These are phyloP conservation scores for Serranus cabrilla DNA, from an alignment of 2,797 vertebrate species.

Conservation along the genomic window DNA sequence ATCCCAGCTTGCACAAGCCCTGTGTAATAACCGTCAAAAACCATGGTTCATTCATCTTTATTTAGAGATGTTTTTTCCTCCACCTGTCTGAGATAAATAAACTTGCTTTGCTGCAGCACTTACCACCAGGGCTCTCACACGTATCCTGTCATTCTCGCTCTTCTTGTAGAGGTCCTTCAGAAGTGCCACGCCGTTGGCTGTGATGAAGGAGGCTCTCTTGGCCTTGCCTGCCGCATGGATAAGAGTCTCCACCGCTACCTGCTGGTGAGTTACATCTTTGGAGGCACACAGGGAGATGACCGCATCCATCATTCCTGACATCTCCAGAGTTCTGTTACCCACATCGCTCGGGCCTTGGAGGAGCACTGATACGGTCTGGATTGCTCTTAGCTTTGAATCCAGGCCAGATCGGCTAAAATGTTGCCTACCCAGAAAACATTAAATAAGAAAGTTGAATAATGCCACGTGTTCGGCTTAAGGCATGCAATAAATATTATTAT, in stretches of 20 bases:
- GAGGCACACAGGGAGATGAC: conserved; percentile 94
- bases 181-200: conserved; percentile 93
- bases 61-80: conserved; percentile 13
- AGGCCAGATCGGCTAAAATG: conserved; percentile 88
- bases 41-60: conserved; percentile 4
- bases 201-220: conserved; percentile 97
- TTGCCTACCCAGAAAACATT: conserved; percentile 81
- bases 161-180: conserved; percentile 98
- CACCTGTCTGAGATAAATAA: background rate
- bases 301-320: conserved; percentile 94
- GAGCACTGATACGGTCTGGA: conserved; percentile 94
- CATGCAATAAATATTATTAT: background rate
- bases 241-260: conserved; percentile 95
- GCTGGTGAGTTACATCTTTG: conserved; percentile 90
- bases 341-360: conserved; percentile 96
- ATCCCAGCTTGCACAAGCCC: conserved; percentile 97
- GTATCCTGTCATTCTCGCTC: conserved; percentile 94
- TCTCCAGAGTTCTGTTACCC: conserved; percentile 93
- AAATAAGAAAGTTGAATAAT: background rate
- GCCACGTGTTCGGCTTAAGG: background rate
- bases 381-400: conserved; percentile 90
- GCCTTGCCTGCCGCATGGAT: conserved; percentile 97
- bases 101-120: conserved; percentile 60
- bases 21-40: conserved; percentile 67
- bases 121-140: conserved; percentile 97